A percentile compares a stretch with the other conserved stretches of the same genome.
These are phyloP conservation scores for Holacanthus passer DNA, from an alignment of 2,113 vertebrate genomes.

Conservation along the genomic window DNA sequence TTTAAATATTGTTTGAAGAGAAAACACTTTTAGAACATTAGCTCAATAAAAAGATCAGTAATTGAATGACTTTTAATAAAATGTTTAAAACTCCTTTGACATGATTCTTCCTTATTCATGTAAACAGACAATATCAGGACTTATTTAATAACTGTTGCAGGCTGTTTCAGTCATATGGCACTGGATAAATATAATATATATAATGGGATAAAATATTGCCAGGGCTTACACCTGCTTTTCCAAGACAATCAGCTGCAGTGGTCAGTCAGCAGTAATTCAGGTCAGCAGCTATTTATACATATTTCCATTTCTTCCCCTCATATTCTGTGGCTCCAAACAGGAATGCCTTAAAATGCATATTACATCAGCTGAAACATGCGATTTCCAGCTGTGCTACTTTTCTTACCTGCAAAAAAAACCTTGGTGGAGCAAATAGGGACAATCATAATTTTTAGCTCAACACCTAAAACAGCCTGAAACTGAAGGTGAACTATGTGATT, in stretches of 20 bases:
- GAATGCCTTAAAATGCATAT: not conserved
- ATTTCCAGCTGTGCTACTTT: no score
- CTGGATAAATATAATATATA: no score
- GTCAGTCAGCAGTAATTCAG: not conserved
- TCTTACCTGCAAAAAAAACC: no score
- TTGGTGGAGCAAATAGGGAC: no score
- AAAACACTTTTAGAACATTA: no score
- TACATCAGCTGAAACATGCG: not conserved
- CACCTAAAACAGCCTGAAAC: no score
- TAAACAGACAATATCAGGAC: not conserved
- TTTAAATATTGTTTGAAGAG: not conserved
- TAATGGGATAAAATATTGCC: no score
- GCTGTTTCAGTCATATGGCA: not conserved
- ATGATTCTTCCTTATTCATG: no score
- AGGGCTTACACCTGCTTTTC: no score
- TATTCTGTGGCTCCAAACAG: not conserved
- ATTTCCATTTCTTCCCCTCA: not conserved
- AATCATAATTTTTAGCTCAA: no score
- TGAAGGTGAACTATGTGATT: no score
- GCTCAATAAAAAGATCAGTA: not conserved
- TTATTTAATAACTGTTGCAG: not conserved
- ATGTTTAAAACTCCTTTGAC: no score
- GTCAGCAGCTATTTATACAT: not conserved
- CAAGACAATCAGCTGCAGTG: not conserved
- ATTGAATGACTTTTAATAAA: not conserved